Percentiles rank a stretch among this genome's conserved stretches.
Conservation (phyloP, 2,797 vertebrate species). For the Acanthurus leucopareius region DNA sequence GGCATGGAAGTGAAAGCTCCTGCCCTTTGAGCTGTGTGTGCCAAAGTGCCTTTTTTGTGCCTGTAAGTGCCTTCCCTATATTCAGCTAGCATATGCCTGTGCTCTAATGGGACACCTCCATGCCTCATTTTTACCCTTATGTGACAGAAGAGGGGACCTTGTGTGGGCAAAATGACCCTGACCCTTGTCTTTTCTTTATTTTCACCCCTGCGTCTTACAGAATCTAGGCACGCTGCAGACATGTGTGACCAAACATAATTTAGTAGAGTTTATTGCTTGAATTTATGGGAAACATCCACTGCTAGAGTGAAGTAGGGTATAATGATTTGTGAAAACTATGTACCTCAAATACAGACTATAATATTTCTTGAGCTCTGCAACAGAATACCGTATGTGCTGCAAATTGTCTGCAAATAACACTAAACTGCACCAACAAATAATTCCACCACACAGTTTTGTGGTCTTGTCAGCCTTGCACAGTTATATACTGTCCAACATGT, state of each 20-base stretch:
- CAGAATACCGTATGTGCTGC: not conserved
- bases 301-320: not conserved
- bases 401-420: conserved; percentile 33
- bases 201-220: conserved; percentile 3
- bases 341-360: conserved; percentile 4
- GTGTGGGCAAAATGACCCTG: conserved; percentile 4
- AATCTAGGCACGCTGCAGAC: not conserved
- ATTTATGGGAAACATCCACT: conserved; percentile 17
- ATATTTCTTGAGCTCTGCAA: not conserved
- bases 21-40: conserved; percentile 31
- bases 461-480: conserved; percentile 37
- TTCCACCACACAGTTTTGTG: conserved; percentile 22
- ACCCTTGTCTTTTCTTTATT: not conserved
- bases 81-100: conserved; percentile 15
- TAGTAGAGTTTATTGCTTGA: conserved; percentile 5
- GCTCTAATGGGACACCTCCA: not conserved
- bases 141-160: conserved; percentile 1
- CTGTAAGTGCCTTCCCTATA: conserved; percentile 1
- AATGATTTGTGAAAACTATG: conserved; percentile 10
- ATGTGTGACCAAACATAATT: conserved; percentile 23
- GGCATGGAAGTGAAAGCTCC: not conserved
- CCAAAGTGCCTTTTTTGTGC: conserved; percentile 19
- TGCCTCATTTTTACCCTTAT: conserved; percentile 12
- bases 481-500: conserved; percentile 43
- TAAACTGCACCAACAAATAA: conserved; percentile 21